Conservation (phyloP, 2,113 vertebrate species). For the Catharus minimus region DNA sequence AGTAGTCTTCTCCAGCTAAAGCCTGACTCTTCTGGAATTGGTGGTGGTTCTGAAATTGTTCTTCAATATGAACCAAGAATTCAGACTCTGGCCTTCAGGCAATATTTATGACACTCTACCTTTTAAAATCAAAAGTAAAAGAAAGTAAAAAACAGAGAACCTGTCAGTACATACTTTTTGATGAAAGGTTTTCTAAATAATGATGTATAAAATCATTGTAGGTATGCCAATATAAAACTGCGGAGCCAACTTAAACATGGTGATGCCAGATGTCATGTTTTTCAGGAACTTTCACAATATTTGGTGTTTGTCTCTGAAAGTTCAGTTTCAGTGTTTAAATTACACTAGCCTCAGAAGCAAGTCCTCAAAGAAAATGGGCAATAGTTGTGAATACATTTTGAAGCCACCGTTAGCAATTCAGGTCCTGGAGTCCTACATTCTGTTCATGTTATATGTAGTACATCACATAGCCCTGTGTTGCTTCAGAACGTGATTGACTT, state of each 20-base stretch:
- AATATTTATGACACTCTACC: not conserved
- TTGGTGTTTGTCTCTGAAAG: not conserved
- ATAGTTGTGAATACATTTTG: not conserved
- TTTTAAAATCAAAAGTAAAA: not conserved
- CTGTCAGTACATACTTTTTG: not conserved
- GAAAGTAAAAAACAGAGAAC: not conserved
- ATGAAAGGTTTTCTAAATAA: not conserved
- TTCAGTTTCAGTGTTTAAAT: not conserved
- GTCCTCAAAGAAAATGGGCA: not conserved
- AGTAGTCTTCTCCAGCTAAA: not conserved
- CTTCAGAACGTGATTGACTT: not conserved
- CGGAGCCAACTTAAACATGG: not conserved
- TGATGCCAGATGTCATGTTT: not conserved
- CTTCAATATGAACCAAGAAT: not conserved
- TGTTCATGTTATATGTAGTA: not conserved
- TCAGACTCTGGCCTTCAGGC: not conserved
- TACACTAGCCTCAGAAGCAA: not conserved
- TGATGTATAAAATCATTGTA: not conserved
- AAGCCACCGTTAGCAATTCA: not conserved
- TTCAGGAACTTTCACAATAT: constrained; percentile 15
- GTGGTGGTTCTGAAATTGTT: not conserved
- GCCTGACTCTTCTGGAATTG: not conserved
- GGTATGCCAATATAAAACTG: not conserved
- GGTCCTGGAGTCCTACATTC: not conserved
- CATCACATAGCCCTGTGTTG: not conserved